Evolutionary conservation across 2,797 vertebrate genomes (phyloP).

Genomic region (Cryptoprocta ferox): DNA sequence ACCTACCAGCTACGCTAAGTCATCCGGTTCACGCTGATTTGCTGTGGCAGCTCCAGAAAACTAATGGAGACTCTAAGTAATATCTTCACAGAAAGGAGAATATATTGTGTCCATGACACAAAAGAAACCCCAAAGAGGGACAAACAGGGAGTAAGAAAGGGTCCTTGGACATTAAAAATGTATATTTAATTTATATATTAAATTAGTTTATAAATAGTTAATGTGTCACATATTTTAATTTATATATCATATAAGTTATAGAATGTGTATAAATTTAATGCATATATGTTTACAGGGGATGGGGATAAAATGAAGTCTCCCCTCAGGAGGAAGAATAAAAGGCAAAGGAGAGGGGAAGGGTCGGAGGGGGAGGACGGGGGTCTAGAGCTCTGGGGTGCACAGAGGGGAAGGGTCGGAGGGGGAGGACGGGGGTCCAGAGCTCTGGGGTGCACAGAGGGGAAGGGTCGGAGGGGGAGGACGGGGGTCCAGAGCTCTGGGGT

Average conservation of each 20-base stretch:
- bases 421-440: fast-evolving
- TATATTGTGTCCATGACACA: background rate
- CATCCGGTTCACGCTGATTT: background rate
- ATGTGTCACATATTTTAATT: background rate
- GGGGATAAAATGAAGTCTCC: background rate
- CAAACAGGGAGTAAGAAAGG: background rate
- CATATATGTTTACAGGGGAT: background rate
- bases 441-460: background rate
- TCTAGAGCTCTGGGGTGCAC: too few species aligned
- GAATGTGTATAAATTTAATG: background rate
- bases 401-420: background rate
- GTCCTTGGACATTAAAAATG: background rate
- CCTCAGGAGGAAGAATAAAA: background rate
- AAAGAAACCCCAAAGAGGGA: background rate
- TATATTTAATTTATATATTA: background rate
- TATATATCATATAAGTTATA: background rate
- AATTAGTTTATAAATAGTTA: background rate
- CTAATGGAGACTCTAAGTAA: background rate
- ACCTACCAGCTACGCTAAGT: too few species aligned
- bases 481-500: background rate
- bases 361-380: too few species aligned
- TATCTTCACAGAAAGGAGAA: background rate
- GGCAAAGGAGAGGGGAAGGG: background rate
- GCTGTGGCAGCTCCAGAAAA: background rate
- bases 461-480: fast-evolving